Evolutionary conservation across 2,888 invertebrate genomes (phyloP), one percentile per base, ranked within the genome.

Genomic region (Odontothrips loti): DNA sequence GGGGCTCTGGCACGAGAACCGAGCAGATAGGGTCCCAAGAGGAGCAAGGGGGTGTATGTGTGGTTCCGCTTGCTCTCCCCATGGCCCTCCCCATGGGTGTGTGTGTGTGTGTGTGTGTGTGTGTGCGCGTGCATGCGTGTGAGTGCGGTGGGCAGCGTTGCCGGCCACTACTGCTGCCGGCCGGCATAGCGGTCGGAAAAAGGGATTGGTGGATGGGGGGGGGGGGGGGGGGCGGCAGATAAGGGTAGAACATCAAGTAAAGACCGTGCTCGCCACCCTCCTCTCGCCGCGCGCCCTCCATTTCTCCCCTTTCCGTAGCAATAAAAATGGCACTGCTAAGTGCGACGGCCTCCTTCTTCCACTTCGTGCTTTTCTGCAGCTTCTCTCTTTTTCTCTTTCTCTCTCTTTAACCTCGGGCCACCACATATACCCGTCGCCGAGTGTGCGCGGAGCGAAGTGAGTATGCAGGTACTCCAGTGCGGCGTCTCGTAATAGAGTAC

Each of bases 281-380:
- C 58, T 15, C 6, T 58, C 58, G 20, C n/a, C n/a, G 51, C 15
- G 51, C 68, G 12, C 68, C 23, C 27, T 23, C 68, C 68, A 17
- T n/a, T 23, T n/a, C 68, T 68, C 23, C 68, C 23, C 68, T 12
- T 27, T n/a, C 58, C 58, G 34, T 20, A 27, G 68, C 68, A 75
- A 68, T 75, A 75, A 75, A 75, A 75, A 75, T 75, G 27, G 12
- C 68, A 27, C 68, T 27, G 23, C 68, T 75, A 75, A 75, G 68
- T 75, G 68, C 68, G n/a, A 27, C 58, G 20, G 58, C 58, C 58
- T 58, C 9, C 34, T 43, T 43, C 34, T 43, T 43, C 34, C 34
- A 43, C 34, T 43, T 6, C 34, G 34, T 43, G 2, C 34, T 6
- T 6, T 43, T 43, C 34, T 43, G 3, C 34, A 43, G 34, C 34